These are phyloP conservation scores for Luffia ferchaultella DNA, from an alignment of 2,888 invertebrate species.

Conservation along the genomic window DNA sequence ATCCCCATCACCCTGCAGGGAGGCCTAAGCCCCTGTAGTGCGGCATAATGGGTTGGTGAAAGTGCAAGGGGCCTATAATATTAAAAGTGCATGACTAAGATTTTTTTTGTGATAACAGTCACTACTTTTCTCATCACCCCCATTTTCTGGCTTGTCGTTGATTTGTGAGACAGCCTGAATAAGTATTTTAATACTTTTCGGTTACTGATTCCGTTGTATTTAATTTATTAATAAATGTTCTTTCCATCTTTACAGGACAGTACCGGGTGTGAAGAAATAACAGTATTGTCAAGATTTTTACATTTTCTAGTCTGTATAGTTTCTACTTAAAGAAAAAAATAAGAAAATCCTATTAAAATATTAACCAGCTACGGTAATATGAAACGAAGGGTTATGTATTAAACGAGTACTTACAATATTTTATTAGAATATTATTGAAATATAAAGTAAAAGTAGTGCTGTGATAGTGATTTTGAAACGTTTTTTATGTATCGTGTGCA, in stretches of 20 bases:
- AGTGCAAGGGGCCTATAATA: too few relatives aligned
- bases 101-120: too few relatives aligned
- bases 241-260: neutral
- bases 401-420: conserved; percentile 21
- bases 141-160: too few relatives aligned
- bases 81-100: too few relatives aligned
- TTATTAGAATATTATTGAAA: conserved; percentile 17
- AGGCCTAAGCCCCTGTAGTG: too few relatives aligned
- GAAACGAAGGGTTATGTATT: conserved; percentile 16
- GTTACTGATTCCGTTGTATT: too few relatives aligned
- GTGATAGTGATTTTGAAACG: conserved; percentile 19
- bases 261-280: neutral
- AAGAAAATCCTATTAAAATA: conserved; percentile 19
- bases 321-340: conserved; percentile 39
- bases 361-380: neutral
- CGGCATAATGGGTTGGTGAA: too few relatives aligned
- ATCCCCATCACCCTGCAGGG: too few relatives aligned
- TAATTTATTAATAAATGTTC: too few relatives aligned
- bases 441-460: conserved; percentile 8
- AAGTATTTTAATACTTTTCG: too few relatives aligned
- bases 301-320: conserved; percentile 49
- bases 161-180: too few relatives aligned
- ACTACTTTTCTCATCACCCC: too few relatives aligned
- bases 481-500: conserved; percentile 11
- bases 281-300: neutral